phyloP scores from a whole-genome alignment of 2,888 invertebrate species.

The Papilio demoleus region DNA sequence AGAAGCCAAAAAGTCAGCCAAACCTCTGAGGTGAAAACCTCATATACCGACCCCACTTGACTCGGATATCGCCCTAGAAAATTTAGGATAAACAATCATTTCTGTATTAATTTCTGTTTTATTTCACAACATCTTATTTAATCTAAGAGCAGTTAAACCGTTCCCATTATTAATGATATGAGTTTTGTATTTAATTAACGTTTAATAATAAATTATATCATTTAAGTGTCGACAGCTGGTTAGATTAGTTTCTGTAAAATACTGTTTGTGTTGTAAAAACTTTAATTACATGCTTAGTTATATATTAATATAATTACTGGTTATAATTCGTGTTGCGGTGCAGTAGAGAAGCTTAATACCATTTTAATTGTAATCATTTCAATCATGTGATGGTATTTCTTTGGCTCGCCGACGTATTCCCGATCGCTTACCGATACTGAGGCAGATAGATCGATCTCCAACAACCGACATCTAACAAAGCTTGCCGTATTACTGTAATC shows the following conservation, averaged over 20 bases:
- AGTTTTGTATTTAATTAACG: background rate
- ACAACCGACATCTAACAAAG: too few species aligned
- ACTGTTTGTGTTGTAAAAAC: background rate
- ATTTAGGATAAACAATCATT: background rate
- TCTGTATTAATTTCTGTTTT: background rate
- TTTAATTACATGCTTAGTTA: background rate
- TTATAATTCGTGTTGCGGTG: slow-evolving; percentile 7
- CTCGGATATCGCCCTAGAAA: too few species aligned
- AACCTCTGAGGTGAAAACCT: too few species aligned
- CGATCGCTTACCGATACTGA: slow-evolving; percentile 44
- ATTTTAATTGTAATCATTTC: slow-evolving; percentile 42
- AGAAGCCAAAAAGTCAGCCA: too few species aligned
- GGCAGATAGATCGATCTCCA: too few species aligned
- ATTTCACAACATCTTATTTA: background rate
- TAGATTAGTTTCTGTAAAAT: background rate
- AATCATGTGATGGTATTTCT: slow-evolving; percentile 50
- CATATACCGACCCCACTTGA: too few species aligned
- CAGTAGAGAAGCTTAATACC: slow-evolving; percentile 8
- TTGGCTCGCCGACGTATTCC: slow-evolving; percentile 53
- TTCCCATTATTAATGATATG: background rate
- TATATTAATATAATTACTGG: background rate
- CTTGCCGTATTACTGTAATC: too few species aligned
- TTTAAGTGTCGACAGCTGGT: background rate
- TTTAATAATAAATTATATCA: background rate
- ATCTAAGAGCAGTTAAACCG: background rate